phyloP scores from a whole-genome alignment of 2,113 vertebrate genomes.

The Melanostigma gelatinosum region DNA sequence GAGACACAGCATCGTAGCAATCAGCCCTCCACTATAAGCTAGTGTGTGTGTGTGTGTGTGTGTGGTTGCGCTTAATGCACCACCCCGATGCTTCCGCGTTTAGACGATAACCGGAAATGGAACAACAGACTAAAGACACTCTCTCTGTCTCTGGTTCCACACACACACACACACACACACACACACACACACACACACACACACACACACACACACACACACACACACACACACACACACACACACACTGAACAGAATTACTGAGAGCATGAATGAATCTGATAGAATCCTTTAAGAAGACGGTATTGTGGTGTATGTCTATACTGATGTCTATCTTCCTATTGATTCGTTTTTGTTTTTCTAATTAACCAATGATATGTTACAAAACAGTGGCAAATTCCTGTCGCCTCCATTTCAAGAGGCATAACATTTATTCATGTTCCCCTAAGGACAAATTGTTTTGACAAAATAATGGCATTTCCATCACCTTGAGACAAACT shows the following conservation, averaged over 20 bases:
- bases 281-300: neutral
- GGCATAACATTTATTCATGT: neutral
- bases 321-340: neutral
- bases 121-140: conserved; percentile 48
- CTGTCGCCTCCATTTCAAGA: neutral
- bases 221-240: neutral
- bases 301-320: neutral
- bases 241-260: neutral
- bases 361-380: neutral
- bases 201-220: conserved; percentile 7
- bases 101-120: conserved; percentile 70
- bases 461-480: neutral
- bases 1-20: conserved; percentile 44
- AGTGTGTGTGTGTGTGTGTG: conserved; percentile 39
- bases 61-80: conserved; percentile 72
- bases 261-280: conserved; percentile 26
- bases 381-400: neutral
- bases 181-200: neutral
- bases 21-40: conserved; percentile 41
- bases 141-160: conserved; percentile 18
- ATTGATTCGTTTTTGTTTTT: neutral
- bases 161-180: neutral
- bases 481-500: neutral
- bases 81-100: conserved; percentile 46
- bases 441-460: neutral